Evolutionary conservation across 2,888 invertebrate genomes (phyloP).

Genomic region (Epicampocera succincta): DNA sequence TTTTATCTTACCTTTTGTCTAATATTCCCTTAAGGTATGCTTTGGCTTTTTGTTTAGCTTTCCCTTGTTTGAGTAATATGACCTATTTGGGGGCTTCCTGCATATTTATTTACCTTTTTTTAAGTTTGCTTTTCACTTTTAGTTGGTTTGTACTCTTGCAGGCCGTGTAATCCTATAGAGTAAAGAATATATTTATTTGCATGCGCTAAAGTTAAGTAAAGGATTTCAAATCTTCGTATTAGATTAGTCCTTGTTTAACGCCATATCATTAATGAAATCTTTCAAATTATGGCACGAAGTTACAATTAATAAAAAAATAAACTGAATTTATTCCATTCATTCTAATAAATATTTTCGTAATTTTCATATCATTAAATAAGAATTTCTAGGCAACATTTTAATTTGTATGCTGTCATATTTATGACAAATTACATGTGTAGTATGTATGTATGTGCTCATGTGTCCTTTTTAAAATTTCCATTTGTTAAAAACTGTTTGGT

Average conservation of each 20-base stretch:
- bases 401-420: slow-evolving; percentile 2
- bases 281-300: too few species aligned
- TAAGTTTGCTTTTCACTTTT: neutral
- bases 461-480: neutral
- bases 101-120: slow-evolving; percentile 23
- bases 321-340: neutral
- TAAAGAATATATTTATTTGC: too few species aligned
- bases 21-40: slow-evolving; percentile 41
- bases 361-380: neutral
- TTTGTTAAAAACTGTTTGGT: neutral
- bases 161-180: too few species aligned
- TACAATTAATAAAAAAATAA: neutral
- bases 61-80: slow-evolving; percentile 8
- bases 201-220: too few species aligned
- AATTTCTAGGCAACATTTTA: neutral
- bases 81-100: slow-evolving; percentile 28
- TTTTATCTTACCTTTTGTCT: slow-evolving; percentile 17
- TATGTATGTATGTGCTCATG: too few species aligned
- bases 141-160: too few species aligned
- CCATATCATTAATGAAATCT: neutral
- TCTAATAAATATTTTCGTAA: neutral
- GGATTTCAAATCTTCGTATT: too few species aligned
- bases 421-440: neutral
- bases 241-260: neutral
- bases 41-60: slow-evolving; percentile 33